phyloP scores from a whole-genome alignment of 2,797 vertebrate species.

The Micrastur ruficollis region DNA sequence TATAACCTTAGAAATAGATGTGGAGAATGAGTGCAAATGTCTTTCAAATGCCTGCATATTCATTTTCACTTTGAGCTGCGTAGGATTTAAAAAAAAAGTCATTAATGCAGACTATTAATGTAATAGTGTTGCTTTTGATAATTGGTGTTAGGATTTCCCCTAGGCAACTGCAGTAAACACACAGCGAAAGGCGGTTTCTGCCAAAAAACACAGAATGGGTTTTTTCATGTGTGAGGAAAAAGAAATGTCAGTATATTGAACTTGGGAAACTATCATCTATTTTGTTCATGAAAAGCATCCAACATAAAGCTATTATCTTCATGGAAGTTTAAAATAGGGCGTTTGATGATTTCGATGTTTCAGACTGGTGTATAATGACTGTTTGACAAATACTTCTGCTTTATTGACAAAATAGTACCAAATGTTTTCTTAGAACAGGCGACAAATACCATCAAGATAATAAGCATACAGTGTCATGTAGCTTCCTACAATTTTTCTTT shows the following conservation, averaged over 20 bases:
- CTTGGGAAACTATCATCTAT: not conserved
- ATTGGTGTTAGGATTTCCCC: constrained; percentile 52
- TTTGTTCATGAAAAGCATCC: not conserved
- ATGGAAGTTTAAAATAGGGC: not conserved
- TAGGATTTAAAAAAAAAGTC: not conserved
- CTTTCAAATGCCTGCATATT: not conserved
- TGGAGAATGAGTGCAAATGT: not conserved
- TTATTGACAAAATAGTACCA: constrained; percentile 50
- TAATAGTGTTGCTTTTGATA: constrained; percentile 43
- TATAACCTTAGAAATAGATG: not conserved
- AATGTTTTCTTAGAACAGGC: constrained; percentile 9
- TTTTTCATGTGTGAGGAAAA: constrained; percentile 34
- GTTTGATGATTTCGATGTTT: constrained; percentile 5
- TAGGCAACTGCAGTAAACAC: constrained; percentile 58
- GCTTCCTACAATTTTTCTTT: not conserved
- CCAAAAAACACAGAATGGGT: constrained; percentile 47
- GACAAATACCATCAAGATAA: not conserved
- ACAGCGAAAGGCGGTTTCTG: not conserved
- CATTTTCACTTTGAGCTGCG: not conserved
- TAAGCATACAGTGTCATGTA: not conserved
- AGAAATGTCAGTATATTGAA: constrained; percentile 26
- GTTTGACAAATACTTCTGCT: constrained; percentile 35
- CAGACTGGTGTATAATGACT: not conserved
- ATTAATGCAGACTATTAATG: not conserved
- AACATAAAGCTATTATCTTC: constrained; percentile 25